Evolutionary conservation across 2,797 vertebrate genomes (phyloP).

Genomic region (Tauraco hartlaubi): DNA sequence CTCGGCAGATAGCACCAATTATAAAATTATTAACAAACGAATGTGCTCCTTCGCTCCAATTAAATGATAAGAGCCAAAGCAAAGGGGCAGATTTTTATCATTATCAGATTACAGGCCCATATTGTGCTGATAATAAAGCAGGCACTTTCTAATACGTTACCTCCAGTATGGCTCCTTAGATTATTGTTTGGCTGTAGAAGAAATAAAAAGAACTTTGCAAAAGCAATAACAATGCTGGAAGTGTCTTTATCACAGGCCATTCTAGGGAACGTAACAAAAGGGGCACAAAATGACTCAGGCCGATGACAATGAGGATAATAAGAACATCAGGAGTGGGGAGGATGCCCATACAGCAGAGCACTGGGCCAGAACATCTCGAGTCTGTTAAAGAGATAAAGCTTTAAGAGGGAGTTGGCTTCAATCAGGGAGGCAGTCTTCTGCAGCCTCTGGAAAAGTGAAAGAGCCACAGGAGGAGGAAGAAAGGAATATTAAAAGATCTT

Average conservation of each 20-base stretch:
- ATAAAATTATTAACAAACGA: conserved; percentile 64
- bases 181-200: conserved; percentile 13
- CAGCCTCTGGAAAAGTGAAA: background rate
- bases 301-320: conserved; percentile 1
- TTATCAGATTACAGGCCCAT: conserved; percentile 42
- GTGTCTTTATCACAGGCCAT: background rate
- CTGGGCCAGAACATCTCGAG: background rate
- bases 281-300: background rate
- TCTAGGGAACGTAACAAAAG: background rate
- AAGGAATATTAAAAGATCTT: background rate
- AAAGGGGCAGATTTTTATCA: conserved; percentile 64
- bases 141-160: background rate
- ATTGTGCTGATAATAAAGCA: conserved; percentile 43
- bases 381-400: background rate
- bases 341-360: background rate
- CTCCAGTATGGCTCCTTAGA: background rate
- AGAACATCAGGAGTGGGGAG: background rate
- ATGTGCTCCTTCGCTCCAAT: conserved; percentile 46
- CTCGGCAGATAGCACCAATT: conserved; percentile 46
- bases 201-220: conserved; percentile 13
- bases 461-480: conserved; percentile 14
- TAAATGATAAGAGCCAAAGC: conserved; percentile 68
- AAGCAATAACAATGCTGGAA: background rate
- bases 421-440: background rate
- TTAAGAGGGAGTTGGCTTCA: background rate